Percentiles rank a stretch among this genome's conserved stretches.
Evolutionary conservation across 2,888 invertebrate species (phyloP).

Genomic region (Dione vanillae): DNA sequence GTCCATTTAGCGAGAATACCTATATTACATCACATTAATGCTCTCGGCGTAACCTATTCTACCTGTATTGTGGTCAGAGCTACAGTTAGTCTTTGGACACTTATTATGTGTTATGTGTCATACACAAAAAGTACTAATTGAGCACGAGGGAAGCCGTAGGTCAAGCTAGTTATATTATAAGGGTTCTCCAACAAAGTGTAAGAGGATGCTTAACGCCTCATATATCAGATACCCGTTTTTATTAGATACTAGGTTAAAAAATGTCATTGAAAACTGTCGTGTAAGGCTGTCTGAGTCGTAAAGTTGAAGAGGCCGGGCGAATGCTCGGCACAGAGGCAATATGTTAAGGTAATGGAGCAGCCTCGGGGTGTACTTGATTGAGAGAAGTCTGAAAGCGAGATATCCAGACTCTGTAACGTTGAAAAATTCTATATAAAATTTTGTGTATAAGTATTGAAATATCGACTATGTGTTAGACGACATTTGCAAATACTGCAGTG

Average conservation of each 20-base stretch:
- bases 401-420: conserved; percentile 22
- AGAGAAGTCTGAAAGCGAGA: conserved; percentile 30
- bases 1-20: too few relatives aligned
- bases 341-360: conserved; percentile 40
- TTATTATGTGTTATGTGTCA: too few relatives aligned
- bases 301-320: conserved; percentile 31
- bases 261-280: conserved; percentile 17
- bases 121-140: too few relatives aligned
- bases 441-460: neutral
- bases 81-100: too few relatives aligned
- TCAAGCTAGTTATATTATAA: neutral
- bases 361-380: conserved; percentile 36
- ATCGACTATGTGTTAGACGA: neutral
- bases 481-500: neutral
- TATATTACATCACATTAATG: too few relatives aligned
- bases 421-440: conserved; percentile 3
- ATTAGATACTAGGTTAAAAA: conserved; percentile 23
- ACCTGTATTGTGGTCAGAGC: too few relatives aligned
- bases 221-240: conserved; percentile 9
- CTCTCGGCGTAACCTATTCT: too few relatives aligned
- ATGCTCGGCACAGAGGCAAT: conserved; percentile 37
- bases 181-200: neutral
- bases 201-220: neutral
- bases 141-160: too few relatives aligned
- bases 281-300: conserved; percentile 31